Base-by-base conservation (phyloP, 2,888 invertebrate genomes). In the Euphydryas editha region DNA sequence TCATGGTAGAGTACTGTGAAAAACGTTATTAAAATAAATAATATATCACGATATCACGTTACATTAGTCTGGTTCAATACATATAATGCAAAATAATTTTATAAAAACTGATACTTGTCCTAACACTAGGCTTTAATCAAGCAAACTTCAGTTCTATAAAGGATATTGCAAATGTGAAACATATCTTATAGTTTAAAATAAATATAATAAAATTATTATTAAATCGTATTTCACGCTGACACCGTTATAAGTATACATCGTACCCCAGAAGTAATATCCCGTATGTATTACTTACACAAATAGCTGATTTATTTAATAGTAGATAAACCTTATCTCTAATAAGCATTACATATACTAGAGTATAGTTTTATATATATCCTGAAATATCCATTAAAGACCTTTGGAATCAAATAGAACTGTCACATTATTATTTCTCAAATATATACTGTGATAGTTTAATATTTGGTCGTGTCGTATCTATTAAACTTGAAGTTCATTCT, bases 381-480 rank as follows among this genome's bases (percentile, higher is more conserved):
- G 15, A 51, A 21, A 51, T 15, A 21, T 51, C n/a, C 4, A 51
- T 24, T 51, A 51, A 15, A 51, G 15, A 51, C 21, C 15, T 15
- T 24, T 51, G 13, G 24, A 51, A 24, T 51, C 7, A 24, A 24
- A 24, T 51, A 51, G 49, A 51, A 51, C 20, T 24, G n/a, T 7
- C 24, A 51, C 49, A 51, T 51, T 51, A 21, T 47, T 20, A 24
- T 24, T n/a, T 51, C 6, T 51, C 21, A 51, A 21, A 51, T 15
- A n/a, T 51, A 15, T 51, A 51, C 13, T 15, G 15, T 24, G 15
- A n/a, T 21, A 24, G 20, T 4, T 49, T 24, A 24, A 24, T 7
- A 20, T 7, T 20, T 47, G 3, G 11, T 20, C 13, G 11, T 20
- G 47, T 11, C 18, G 11, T 20, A 20, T 47, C 47, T 47, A 47